phyloP scores from a whole-genome alignment of 1,140 invertebrate species.

The Heliothis virescens region DNA sequence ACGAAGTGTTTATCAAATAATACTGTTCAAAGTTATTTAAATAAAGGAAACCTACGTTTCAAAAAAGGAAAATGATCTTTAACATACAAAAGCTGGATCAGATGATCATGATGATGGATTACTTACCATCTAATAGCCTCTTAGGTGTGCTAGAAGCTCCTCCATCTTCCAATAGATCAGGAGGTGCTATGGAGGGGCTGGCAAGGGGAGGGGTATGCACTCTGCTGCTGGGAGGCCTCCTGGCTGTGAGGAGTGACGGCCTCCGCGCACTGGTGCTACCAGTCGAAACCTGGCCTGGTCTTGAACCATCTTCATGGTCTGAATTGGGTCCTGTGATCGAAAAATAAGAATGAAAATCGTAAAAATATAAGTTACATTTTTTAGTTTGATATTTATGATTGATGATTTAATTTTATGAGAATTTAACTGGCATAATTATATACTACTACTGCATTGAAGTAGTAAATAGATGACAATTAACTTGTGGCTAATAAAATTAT shows the following conservation, averaged over 20 bases:
- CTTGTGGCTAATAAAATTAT: no score
- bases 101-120: not conserved
- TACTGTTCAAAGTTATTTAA: no score
- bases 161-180: constrained; percentile 88
- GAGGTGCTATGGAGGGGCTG: constrained; percentile 87
- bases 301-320: constrained; percentile 89
- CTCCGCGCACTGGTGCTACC: constrained; percentile 87
- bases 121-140: constrained; percentile 87
- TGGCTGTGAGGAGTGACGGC: constrained; percentile 84
- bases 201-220: constrained; percentile 89
- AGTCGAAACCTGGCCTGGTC: constrained; percentile 88
- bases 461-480: no score
- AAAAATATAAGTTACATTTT: no score
- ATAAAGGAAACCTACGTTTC: no score
- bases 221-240: constrained; percentile 86
- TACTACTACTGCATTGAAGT: no score
- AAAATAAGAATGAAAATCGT: not conserved
- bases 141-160: constrained; percentile 91
- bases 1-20: no score
- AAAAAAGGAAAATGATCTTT: no score
- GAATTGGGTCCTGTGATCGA: constrained; percentile 86
- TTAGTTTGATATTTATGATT: no score
- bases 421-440: no score
- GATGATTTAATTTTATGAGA: no score
- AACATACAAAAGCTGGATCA: no score